These are phyloP conservation scores for Dicrurus megarhynchus DNA, from an alignment of 2,113 vertebrate genomes.

Conservation along the genomic window DNA sequence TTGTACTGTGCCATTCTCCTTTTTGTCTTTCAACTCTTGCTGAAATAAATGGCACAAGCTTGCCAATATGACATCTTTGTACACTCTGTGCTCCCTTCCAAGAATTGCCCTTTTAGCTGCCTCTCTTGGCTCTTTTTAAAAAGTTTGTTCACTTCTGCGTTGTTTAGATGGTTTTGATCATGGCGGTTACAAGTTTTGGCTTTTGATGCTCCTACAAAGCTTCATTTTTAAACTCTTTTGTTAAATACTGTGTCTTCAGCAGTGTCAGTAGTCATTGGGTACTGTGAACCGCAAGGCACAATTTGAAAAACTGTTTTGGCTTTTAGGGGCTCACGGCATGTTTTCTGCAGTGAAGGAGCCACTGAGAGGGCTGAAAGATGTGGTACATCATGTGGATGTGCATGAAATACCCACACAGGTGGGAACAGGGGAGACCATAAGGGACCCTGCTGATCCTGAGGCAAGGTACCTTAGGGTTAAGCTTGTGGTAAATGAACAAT, in stretches of 20 bases:
- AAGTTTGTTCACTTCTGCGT: background rate
- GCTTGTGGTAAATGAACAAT: background rate
- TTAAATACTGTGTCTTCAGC: background rate
- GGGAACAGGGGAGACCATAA: background rate
- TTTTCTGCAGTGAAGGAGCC: background rate
- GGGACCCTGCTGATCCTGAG: background rate
- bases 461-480: background rate
- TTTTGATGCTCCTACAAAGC: background rate
- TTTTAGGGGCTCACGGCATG: background rate
- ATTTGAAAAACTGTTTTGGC: background rate
- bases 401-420: background rate
- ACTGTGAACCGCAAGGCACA: background rate
- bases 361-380: background rate
- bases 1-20: background rate
- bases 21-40: background rate
- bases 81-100: background rate
- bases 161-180: background rate
- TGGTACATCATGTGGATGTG: rapidly evolving
- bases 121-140: background rate
- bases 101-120: background rate
- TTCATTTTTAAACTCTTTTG: background rate
- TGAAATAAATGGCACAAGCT: background rate
- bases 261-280: background rate
- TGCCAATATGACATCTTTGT: background rate
- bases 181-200: background rate